Evolutionary conservation across 2,113 vertebrate species (phyloP).

Genomic region (Neogobius melanostomus): DNA sequence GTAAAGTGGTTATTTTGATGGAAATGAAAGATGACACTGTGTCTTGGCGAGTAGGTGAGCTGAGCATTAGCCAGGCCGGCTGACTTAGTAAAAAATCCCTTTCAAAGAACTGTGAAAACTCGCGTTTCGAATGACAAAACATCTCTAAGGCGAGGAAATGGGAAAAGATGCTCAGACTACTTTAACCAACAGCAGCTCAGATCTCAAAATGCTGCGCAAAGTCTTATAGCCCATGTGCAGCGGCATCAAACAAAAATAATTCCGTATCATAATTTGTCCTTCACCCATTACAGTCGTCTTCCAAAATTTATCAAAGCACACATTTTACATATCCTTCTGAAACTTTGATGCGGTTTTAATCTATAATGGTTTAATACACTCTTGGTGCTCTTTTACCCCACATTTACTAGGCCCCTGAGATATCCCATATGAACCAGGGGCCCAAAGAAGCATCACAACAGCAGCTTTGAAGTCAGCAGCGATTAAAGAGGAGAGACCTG

Average conservation of each 20-base stretch:
- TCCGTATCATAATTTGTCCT: no score
- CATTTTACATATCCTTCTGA: constrained; percentile 22
- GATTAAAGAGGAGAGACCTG: constrained; percentile 73
- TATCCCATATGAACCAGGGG: constrained; percentile 49
- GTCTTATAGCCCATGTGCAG: no score
- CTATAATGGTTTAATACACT: constrained; percentile 22
- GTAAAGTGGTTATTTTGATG: constrained; percentile 41
- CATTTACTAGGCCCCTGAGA: constrained; percentile 57
- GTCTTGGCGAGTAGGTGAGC: constrained; percentile 34
- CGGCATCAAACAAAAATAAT: no score
- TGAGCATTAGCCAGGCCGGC: constrained; percentile 47
- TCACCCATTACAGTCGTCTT: no score
- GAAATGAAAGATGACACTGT: constrained; percentile 52
- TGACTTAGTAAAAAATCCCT: constrained; percentile 26
- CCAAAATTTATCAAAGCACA: neutral
- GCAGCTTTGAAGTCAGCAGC: constrained; percentile 65
- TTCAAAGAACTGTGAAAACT: constrained; percentile 35
- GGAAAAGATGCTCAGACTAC: neutral
- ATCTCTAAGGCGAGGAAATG: constrained; percentile 14
- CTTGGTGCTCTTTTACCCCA: constrained; percentile 43
- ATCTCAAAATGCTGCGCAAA: no score
- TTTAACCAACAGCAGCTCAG: neutral
- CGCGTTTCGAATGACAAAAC: constrained; percentile 37
- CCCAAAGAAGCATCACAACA: constrained; percentile 49
- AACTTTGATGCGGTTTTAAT: constrained; percentile 27